Percentiles rank a stretch among this genome's conserved stretches.
Evolutionary conservation across 2,113 vertebrate species (phyloP).

Genomic region (Cynocephalus volans): DNA sequence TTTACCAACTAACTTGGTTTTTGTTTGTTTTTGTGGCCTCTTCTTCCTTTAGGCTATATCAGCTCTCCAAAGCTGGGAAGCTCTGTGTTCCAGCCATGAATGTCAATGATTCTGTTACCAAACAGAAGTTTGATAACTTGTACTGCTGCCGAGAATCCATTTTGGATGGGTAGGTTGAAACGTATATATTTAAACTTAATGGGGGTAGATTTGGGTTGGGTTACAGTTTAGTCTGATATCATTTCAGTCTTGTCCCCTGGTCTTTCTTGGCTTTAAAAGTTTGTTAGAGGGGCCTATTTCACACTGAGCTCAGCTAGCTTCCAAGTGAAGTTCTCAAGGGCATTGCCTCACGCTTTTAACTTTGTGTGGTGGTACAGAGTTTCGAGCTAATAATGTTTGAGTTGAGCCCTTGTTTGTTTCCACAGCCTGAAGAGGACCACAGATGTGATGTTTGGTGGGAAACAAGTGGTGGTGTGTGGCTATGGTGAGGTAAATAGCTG

Average conservation of each 20-base stretch:
- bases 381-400: conserved; percentile 66
- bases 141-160: conserved; percentile 99
- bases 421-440: conserved; percentile 98
- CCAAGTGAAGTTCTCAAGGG: not conserved
- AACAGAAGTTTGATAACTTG: conserved; percentile 99
- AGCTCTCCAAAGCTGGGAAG: conserved; percentile 98
- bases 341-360: not conserved
- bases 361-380: conserved; percentile 17
- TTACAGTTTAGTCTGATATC: not conserved
- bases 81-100: conserved; percentile 99
- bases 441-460: conserved; percentile 99
- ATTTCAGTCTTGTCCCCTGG: not conserved
- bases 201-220: not conserved
- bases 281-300: not conserved
- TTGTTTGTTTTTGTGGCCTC: conserved; percentile 80
- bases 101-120: conserved; percentile 99
- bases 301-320: not conserved
- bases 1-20: conserved; percentile 67
- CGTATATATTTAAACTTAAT: not conserved
- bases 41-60: conserved; percentile 93
- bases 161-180: conserved; percentile 95
- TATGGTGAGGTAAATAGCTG: conserved; percentile 96
- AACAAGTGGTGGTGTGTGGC: conserved; percentile 98
- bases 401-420: conserved; percentile 81
- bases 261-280: not conserved